Evolutionary conservation across 2,113 vertebrate genomes (phyloP).

Genomic region (Felis chaus): DNA sequence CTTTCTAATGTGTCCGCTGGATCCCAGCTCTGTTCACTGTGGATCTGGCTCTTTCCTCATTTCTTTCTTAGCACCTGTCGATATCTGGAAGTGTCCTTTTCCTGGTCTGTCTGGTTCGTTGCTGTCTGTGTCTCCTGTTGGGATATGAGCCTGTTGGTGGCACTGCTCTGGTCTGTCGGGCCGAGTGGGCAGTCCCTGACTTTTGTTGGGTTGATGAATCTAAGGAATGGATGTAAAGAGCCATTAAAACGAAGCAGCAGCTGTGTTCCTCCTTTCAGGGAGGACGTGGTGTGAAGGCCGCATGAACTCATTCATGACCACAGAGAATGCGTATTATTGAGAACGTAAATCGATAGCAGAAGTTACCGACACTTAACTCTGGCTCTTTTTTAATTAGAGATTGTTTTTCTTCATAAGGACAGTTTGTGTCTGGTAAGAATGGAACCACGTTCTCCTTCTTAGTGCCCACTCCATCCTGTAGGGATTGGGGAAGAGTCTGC

Average conservation of each 20-base stretch:
- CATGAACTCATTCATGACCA: background rate
- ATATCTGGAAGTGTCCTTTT: background rate
- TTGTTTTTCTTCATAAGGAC: background rate
- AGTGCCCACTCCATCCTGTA: background rate
- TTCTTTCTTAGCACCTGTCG: background rate
- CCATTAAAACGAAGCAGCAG: background rate
- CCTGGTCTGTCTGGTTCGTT: background rate
- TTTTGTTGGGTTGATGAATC: too few relatives aligned
- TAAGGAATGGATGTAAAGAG: background rate
- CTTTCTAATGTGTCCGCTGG: background rate
- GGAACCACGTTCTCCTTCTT: background rate
- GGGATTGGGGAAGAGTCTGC: background rate
- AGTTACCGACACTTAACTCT: background rate
- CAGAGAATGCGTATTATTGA: too few relatives aligned
- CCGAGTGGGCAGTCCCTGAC: rapidly evolving
- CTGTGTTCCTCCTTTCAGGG: background rate
- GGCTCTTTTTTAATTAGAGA: background rate
- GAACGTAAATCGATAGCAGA: background rate
- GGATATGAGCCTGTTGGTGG: too few relatives aligned
- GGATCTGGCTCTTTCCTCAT: background rate
- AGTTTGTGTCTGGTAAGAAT: background rate
- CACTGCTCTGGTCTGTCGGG: background rate
- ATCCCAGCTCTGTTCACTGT: background rate
- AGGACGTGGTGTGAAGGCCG: background rate
- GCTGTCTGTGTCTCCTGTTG: background rate